These are phyloP conservation scores for Brachyhypopomus occidentalis DNA, from an alignment of 2,113 vertebrate species.

Conservation along the genomic window DNA sequence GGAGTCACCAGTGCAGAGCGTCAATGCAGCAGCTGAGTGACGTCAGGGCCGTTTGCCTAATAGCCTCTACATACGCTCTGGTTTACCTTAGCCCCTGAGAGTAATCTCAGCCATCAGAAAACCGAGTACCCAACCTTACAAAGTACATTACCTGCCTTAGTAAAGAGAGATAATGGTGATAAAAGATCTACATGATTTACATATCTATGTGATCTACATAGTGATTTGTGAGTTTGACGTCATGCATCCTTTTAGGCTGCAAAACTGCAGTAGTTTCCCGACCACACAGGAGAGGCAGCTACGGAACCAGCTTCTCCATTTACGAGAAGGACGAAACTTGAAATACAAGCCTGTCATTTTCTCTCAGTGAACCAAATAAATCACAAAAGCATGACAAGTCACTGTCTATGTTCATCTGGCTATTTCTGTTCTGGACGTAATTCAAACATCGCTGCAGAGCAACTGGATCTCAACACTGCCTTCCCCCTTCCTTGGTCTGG, in stretches of 20 bases:
- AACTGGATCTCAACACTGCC: neutral
- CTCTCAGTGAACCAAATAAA: neutral
- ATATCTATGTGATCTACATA: no score
- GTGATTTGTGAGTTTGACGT: no score
- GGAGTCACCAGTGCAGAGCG: neutral
- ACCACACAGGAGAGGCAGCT: neutral
- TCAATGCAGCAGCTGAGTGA: neutral
- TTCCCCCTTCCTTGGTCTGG: neutral
- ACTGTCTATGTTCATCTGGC: no score
- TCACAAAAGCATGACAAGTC: no score
- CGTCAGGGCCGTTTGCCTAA: neutral
- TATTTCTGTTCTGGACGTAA: no score
- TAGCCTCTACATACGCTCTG: neutral
- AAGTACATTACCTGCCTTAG: neutral
- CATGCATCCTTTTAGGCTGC: no score
- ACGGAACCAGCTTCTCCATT: neutral
- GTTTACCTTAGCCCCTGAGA: neutral
- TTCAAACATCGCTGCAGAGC: neutral
- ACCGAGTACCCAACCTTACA: neutral
- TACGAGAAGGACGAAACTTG: neutral
- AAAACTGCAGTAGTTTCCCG: neutral
- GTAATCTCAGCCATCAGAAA: neutral
- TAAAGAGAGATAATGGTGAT: no score
- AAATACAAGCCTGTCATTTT: neutral
- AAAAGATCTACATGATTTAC: no score